Evolutionary conservation across 2,113 vertebrate genomes (phyloP).

Genomic region (Ursus arctos): DNA sequence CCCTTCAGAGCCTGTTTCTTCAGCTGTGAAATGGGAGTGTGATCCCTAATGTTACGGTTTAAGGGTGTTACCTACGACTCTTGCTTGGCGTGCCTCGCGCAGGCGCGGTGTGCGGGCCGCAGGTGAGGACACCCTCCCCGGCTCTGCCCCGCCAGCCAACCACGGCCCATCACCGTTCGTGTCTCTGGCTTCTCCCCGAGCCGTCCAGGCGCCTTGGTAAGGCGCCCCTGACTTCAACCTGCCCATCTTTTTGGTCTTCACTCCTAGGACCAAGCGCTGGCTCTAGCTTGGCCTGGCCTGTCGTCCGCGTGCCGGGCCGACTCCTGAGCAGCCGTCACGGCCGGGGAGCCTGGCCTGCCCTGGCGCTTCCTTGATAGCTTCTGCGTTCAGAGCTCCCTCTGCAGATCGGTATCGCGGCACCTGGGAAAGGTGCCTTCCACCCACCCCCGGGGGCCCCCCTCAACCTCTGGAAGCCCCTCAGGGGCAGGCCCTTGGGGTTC

Average conservation of each 20-base stretch:
- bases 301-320: not conserved
- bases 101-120: not conserved
- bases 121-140: no score
- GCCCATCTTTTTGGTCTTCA: not conserved
- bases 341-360: not conserved
- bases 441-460: not conserved
- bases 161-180: fast-evolving
- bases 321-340: not conserved
- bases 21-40: not conserved
- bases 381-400: not conserved
- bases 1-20: not conserved
- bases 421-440: not conserved
- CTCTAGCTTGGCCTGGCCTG: not conserved
- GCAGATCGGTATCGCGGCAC: not conserved
- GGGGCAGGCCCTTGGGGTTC: not conserved
- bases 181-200: not conserved
- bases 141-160: not conserved
- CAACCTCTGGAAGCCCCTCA: not conserved
- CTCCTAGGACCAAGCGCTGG: not conserved
- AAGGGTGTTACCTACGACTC: not conserved
- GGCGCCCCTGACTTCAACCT: not conserved
- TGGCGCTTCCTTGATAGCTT: not conserved
- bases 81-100: not conserved
- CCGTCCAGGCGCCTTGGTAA: not conserved
- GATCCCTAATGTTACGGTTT: not conserved